phyloP scores from a whole-genome alignment of 2,888 invertebrate genomes.

The Drosophila demipolita region DNA sequence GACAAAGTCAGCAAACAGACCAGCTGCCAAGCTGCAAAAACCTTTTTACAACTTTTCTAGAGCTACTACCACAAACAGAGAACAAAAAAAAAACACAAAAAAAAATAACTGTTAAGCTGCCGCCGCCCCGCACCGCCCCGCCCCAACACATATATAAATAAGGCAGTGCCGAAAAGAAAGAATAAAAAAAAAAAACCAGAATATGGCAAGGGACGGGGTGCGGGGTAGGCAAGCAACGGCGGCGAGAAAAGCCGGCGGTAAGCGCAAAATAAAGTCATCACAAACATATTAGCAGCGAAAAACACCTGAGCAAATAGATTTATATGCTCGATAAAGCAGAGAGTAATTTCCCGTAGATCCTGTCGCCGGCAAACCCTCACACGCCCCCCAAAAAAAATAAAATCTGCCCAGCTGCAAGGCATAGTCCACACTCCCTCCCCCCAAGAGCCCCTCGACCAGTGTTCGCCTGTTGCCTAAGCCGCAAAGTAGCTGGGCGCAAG shows the following conservation, averaged over 20 bases:
- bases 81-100: not conserved
- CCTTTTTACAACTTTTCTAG: slow-evolving; percentile 76
- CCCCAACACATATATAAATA: slow-evolving; percentile 43
- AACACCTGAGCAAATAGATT: slow-evolving; percentile 84
- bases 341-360: slow-evolving; percentile 79
- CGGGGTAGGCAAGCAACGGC: slow-evolving; percentile 19
- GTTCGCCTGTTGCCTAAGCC: slow-evolving; percentile 80
- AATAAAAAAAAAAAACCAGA: slow-evolving; percentile 12
- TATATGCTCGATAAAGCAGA: slow-evolving; percentile 77
- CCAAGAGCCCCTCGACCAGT: slow-evolving; percentile 6
- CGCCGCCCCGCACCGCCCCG: slow-evolving; percentile 16
- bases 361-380: slow-evolving; percentile 62
- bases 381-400: slow-evolving; percentile 1
- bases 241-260: slow-evolving; percentile 72
- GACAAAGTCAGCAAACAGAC: slow-evolving; percentile 53
- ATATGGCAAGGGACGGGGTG: slow-evolving; percentile 23
- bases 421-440: not conserved
- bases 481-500: slow-evolving; percentile 75
- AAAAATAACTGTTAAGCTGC: slow-evolving; percentile 61
- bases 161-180: slow-evolving; percentile 36
- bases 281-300: slow-evolving; percentile 81
- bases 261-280: slow-evolving; percentile 83
- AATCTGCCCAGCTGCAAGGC: slow-evolving; percentile 8
- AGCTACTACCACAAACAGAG: slow-evolving; percentile 20
- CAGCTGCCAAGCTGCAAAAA: slow-evolving; percentile 66